These are phyloP conservation scores for Osmerus mordax DNA, from an alignment of 2,113 vertebrate species.

Conservation along the genomic window DNA sequence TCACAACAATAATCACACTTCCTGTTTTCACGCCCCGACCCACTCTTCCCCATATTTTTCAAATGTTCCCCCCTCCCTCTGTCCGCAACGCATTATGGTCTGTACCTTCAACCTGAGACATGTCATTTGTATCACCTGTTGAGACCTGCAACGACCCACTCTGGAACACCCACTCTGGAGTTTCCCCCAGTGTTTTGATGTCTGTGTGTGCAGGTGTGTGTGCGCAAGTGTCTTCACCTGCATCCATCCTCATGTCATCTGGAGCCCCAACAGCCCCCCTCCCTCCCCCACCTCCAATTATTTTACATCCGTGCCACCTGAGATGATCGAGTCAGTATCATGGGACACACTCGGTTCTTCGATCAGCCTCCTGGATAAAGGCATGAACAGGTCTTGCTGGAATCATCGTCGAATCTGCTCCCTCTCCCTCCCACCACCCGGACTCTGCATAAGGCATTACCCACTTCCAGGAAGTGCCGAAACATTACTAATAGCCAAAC, in stretches of 20 bases:
- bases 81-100: slow-evolving; percentile 9
- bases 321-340: neutral
- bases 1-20: neutral
- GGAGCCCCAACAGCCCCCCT: neutral
- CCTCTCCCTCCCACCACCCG: neutral
- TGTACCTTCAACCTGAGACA: slow-evolving; percentile 25
- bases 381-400: neutral
- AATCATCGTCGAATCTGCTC: neutral
- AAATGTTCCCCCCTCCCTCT: slow-evolving; percentile 30
- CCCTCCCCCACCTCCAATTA: neutral
- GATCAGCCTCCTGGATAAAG: no score
- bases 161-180: slow-evolving; percentile 54
- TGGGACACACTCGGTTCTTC: neutral
- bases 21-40: slow-evolving; percentile 10
- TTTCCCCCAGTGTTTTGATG: slow-evolving; percentile 51
- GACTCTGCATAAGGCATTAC: slow-evolving; percentile 25
- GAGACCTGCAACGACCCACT: slow-evolving; percentile 57
- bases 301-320: neutral
- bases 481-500: slow-evolving; percentile 9
- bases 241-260: neutral
- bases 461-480: slow-evolving; percentile 2
- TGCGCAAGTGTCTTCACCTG: neutral
- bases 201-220: slow-evolving; percentile 7
- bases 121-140: slow-evolving; percentile 54
- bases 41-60: slow-evolving; percentile 32